These are phyloP conservation scores for Mustela nigripes DNA, from an alignment of 2,113 vertebrate species.

Conservation along the genomic window DNA sequence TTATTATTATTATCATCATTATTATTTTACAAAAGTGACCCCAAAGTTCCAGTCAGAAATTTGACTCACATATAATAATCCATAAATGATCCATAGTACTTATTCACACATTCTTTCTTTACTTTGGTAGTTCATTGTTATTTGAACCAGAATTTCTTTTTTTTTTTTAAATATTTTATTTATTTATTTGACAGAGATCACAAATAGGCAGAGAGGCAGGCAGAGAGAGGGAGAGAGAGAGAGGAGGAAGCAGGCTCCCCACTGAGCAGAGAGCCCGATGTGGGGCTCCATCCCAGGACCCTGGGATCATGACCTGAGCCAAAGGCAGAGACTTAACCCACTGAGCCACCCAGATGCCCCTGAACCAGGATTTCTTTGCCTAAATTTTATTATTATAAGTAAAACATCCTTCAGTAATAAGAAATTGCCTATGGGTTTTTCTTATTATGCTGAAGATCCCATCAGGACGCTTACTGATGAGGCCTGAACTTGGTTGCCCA, in stretches of 20 bases:
- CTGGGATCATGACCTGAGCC: too few relatives aligned
- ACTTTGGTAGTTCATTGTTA: background rate
- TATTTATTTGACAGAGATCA: too few relatives aligned
- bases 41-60: background rate
- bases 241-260: too few relatives aligned
- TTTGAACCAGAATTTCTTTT: background rate
- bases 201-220: too few relatives aligned
- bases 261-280: too few relatives aligned
- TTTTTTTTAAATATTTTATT: too few relatives aligned
- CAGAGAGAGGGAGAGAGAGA: too few relatives aligned
- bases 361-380: background rate
- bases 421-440: background rate
- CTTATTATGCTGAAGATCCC: background rate
- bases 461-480: background rate
- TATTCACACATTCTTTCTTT: background rate
- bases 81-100: background rate
- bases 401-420: background rate
- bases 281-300: too few relatives aligned
- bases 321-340: too few relatives aligned
- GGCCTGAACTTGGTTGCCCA: background rate
- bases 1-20: too few relatives aligned
- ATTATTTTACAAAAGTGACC: background rate
- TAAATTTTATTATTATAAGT: background rate
- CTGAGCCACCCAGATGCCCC: too few relatives aligned
- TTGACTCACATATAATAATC: background rate